Conservation (phyloP, 2,888 invertebrate genomes). For the Ornithoptera alexandrae region DNA sequence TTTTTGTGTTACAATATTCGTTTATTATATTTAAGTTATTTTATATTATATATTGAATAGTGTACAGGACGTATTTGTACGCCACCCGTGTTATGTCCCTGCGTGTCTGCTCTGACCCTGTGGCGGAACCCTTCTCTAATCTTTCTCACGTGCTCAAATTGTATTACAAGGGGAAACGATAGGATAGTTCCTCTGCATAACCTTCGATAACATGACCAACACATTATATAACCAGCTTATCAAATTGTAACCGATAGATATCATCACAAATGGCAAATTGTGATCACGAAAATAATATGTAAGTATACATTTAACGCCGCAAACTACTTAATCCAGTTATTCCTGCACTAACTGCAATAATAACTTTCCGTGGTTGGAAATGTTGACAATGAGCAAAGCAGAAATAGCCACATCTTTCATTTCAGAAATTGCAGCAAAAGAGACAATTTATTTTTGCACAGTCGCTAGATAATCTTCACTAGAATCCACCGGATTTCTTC, state of each 20-base stretch:
- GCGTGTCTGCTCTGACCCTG: too few species aligned
- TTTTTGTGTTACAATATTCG: too few species aligned
- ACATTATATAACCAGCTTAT: too few species aligned
- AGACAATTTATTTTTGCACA: conserved; percentile 26
- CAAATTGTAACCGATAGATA: not conserved
- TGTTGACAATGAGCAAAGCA: conserved; percentile 24
- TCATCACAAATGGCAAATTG: not conserved
- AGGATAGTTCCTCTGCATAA: too few species aligned
- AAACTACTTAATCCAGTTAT: conserved; percentile 1
- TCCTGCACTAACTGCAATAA: not conserved
- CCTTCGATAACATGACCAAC: too few species aligned
- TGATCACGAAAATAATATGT: not conserved
- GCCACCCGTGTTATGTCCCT: too few species aligned
- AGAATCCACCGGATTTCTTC: conserved; percentile 7
- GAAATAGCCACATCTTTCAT: conserved; percentile 25
- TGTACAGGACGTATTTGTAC: too few species aligned
- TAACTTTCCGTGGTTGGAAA: conserved; percentile 21
- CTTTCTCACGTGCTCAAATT: too few species aligned
- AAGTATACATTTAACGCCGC: not conserved
- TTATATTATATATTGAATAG: too few species aligned
- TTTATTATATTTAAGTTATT: too few species aligned
- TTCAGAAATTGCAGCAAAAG: conserved; percentile 26
- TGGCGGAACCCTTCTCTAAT: too few species aligned
- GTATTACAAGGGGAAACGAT: too few species aligned
- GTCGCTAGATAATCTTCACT: conserved; percentile 11